These are phyloP conservation scores for Lepeophtheirus salmonis DNA, from an alignment of 1,140 invertebrate species.

Conservation along the genomic window DNA sequence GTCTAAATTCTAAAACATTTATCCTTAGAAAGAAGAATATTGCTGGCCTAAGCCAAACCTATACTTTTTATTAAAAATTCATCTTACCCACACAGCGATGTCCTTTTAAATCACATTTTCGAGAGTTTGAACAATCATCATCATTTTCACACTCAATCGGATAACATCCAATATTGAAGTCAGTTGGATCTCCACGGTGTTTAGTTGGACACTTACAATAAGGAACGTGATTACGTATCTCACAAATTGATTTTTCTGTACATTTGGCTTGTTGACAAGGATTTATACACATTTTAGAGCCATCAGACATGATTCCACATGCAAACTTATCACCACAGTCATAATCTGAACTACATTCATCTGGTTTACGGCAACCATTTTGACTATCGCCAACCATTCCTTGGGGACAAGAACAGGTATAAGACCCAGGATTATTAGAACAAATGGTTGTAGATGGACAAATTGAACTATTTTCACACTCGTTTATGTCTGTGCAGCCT, in stretches of 20 bases:
- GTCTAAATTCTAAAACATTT: too few relatives aligned
- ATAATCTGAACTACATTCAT: constrained; percentile 18
- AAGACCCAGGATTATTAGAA: constrained; percentile 56
- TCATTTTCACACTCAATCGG: constrained; percentile 24
- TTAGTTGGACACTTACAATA: constrained; percentile 45
- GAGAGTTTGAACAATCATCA: constrained; percentile 7
- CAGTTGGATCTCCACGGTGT: constrained; percentile 44
- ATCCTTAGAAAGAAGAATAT: too few relatives aligned
- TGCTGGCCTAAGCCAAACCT: too few relatives aligned
- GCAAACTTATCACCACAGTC: constrained; percentile 14
- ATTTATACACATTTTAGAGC: constrained; percentile 27
- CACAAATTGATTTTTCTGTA: constrained; percentile 46
- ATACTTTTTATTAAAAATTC: too few relatives aligned
- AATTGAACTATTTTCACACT: constrained; percentile 32
- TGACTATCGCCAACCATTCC: constrained; percentile 22
- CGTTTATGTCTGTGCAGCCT: constrained; percentile 45
- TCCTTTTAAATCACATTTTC: not conserved
- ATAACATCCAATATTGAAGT: constrained; percentile 19
- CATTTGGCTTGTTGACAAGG: constrained; percentile 34
- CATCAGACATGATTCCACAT: not conserved
- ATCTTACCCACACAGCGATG: not conserved
- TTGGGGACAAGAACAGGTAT: constrained; percentile 44
- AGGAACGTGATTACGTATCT: constrained; percentile 47
- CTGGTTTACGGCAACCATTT: constrained; percentile 21
- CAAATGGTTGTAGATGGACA: constrained; percentile 60